A percentile compares a stretch with the other conserved stretches of the same genome.
These are phyloP conservation scores for Drosophila glabriapex DNA, from an alignment of 2,888 invertebrate genomes.

Conservation along the genomic window DNA sequence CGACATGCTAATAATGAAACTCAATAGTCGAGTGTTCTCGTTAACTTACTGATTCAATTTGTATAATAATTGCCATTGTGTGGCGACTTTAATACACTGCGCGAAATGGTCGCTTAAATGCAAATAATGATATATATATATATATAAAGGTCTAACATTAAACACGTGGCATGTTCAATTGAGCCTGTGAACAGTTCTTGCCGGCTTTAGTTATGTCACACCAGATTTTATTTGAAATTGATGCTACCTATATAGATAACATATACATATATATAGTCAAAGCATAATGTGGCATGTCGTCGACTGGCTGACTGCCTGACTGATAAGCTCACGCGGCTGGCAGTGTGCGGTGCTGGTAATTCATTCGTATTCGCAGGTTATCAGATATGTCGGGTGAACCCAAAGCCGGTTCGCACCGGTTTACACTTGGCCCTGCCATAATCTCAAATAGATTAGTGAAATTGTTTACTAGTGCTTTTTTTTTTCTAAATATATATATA, in stretches of 20 bases:
- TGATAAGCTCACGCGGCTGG: constrained; percentile 58
- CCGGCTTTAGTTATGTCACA: constrained; percentile 64
- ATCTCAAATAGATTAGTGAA: constrained; percentile 58
- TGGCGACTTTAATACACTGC: constrained; percentile 4
- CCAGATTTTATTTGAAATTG: constrained; percentile 40
- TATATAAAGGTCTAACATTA: neutral
- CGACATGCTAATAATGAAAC: constrained; percentile 58
- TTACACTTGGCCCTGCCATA: constrained; percentile 36
- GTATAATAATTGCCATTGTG: constrained; percentile 30
- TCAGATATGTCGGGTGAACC: constrained; percentile 51
- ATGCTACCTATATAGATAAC: neutral
- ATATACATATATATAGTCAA: constrained; percentile 22
- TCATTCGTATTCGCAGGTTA: constrained; percentile 65
- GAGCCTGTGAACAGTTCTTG: neutral
- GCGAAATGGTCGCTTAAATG: constrained; percentile 16
- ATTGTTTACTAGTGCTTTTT: constrained; percentile 48
- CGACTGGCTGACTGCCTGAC: neutral
- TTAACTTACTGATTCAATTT: constrained; percentile 59
- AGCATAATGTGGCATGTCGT: constrained; percentile 18
- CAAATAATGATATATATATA: neutral
- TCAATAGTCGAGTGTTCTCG: constrained; percentile 42
- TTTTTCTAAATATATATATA: neutral
- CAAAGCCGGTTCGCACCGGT: constrained; percentile 61
- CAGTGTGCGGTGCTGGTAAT: constrained; percentile 53
- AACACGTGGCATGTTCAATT: constrained; percentile 51